Conservation (phyloP, 2,113 vertebrate genomes). For the Rhadina sibilatrix region DNA sequence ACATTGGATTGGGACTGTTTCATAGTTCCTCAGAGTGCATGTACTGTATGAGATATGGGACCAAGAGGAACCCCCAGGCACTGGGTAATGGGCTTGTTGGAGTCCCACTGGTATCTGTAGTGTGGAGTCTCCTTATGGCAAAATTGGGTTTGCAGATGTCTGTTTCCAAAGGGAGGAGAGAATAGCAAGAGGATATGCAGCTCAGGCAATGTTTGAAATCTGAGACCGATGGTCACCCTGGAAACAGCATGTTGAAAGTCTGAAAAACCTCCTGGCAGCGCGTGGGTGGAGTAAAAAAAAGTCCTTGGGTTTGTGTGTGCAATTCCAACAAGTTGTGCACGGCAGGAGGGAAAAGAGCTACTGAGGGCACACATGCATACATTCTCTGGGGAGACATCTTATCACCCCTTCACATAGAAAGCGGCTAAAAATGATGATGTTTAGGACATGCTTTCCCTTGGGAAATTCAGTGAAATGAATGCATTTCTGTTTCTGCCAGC, state of each 20-base stretch:
- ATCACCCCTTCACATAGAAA: neutral
- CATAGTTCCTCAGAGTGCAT: neutral
- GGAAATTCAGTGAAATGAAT: neutral
- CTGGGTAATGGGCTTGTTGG: neutral
- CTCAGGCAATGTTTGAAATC: conserved; percentile 27
- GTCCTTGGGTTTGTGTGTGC: neutral
- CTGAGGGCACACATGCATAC: neutral
- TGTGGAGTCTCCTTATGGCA: neutral
- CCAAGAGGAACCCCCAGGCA: neutral
- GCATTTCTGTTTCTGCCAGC: neutral
- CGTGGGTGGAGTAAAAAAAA: neutral
- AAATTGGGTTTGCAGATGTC: neutral
- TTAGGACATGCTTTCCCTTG: conserved; percentile 3
- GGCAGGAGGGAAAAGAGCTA: neutral
- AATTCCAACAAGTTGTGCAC: conserved; percentile 13
- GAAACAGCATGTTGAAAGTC: conserved; percentile 28
- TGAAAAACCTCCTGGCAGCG: neutral
- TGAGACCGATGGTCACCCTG: conserved; percentile 38
- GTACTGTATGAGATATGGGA: neutral
- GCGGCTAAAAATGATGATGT: neutral
- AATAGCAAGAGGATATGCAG: neutral
- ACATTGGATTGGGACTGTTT: neutral
- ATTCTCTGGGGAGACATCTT: neutral
- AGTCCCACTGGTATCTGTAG: neutral
- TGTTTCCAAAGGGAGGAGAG: neutral